A percentile compares a stretch with the other conserved stretches of the same genome.
These are phyloP conservation scores for Calypte anna DNA, from an alignment of 2,113 vertebrate species.

Conservation along the genomic window DNA sequence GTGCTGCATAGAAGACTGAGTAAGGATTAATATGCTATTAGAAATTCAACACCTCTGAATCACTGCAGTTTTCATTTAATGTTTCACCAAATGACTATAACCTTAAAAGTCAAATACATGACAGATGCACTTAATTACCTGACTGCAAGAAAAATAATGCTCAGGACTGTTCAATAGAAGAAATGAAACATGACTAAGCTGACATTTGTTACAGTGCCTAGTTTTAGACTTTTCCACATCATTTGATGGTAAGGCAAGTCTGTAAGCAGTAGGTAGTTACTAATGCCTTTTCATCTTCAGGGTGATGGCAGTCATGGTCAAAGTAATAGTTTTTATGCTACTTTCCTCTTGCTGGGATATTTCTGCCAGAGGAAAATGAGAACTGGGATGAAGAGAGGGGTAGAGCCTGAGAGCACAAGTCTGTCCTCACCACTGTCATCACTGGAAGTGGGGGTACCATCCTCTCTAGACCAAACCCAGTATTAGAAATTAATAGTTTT, in stretches of 20 bases:
- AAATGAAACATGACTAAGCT: conserved; percentile 61
- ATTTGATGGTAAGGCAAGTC: not conserved
- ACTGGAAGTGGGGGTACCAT: rapidly evolving
- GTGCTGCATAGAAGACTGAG: not conserved
- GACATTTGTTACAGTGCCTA: conserved; percentile 29
- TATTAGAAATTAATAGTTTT: not conserved
- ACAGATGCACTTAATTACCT: conserved; percentile 59
- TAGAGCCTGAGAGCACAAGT: not conserved
- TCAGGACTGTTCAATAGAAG: not conserved
- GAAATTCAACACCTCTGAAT: conserved; percentile 55
- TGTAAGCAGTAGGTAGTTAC: not conserved
- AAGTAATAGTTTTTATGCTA: not conserved
- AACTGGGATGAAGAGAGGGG: not conserved
- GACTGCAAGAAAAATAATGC: conserved; percentile 43
- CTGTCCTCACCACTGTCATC: not conserved
- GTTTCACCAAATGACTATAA: conserved; percentile 57
- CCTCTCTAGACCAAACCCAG: not conserved
- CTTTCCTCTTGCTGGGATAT: not conserved
- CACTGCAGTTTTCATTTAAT: conserved; percentile 47
- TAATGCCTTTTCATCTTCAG: not conserved
- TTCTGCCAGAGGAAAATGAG: not conserved
- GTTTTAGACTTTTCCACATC: conserved; percentile 30
- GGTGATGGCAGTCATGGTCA: rapidly evolving
- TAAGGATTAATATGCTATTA: conserved; percentile 11
- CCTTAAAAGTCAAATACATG: conserved; percentile 59